Evolutionary conservation across 1,140 invertebrate genomes (phyloP), one percentile per base, ranked within the genome.

Genomic region (Zelostemma sp.): DNA sequence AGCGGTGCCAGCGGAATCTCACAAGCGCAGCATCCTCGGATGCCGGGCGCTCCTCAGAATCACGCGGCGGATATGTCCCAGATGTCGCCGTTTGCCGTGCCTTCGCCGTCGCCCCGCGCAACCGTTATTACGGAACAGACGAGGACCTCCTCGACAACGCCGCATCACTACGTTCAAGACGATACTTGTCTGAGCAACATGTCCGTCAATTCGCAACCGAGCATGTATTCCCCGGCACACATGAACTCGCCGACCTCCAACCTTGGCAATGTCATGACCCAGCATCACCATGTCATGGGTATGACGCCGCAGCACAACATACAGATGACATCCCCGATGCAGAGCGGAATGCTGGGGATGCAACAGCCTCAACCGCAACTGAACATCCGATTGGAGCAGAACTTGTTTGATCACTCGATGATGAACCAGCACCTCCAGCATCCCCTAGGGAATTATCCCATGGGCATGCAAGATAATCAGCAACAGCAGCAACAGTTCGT

Each of bases 1-100:
- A 61, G 68, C 25, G 68, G 65, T 19, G 62, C 68, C 17, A 66
- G 60, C 21, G 76, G 86, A 51, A 80, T 87, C 19, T 85, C 87
- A 54, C 88, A 87, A 46, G 85, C 86, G 40, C 85, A 87, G 47
- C 88, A 88, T 76, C 88, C 88, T 43, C 85, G 87, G 75, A 81
- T 87, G 57, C 87, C 88, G 41, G 80, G 88, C 1, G 74, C 81
- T 18, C 79, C 79, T 4, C 81, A 82, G 45, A 85, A 84, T 73
- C 80, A 84, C 76, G 85, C 75, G 79, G 85, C 75, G 79, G 88
- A 89, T 82, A 80, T 81, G 76, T 79, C 84, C 66, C 85, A 77
- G 71, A 84, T 79, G 78, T 80, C 80, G 60, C 79, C 78, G 14
- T 85, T 82, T 56, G 81, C 80, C 48, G 83, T 84, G 78, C 85